Evolutionary conservation across 1,140 invertebrate species (phyloP).

Genomic region (Heliothis subflexa): DNA sequence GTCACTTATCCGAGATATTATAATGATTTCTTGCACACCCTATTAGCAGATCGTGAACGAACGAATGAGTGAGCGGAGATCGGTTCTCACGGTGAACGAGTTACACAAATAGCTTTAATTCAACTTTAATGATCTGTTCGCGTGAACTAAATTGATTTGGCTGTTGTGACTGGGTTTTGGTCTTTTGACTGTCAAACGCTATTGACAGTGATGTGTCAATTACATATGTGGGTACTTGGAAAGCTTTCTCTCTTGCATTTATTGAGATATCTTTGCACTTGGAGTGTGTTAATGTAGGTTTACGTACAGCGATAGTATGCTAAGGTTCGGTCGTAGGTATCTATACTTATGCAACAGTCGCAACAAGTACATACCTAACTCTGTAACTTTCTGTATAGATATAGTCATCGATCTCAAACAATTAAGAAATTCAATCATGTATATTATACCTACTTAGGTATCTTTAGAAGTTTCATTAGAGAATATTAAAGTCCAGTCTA

Average conservation of each 20-base stretch:
- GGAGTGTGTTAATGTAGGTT: too few relatives aligned
- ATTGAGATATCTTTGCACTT: too few relatives aligned
- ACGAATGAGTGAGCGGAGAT: constrained; percentile 62
- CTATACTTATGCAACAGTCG: too few relatives aligned
- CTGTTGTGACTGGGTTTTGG: constrained; percentile 65
- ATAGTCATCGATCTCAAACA: too few relatives aligned
- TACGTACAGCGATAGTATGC: too few relatives aligned
- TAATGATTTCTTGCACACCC: constrained; percentile 54
- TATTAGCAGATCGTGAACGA: constrained; percentile 66
- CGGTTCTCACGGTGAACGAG: constrained; percentile 75
- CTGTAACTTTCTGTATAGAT: too few relatives aligned
- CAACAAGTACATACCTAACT: too few relatives aligned
- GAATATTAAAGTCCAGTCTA: too few relatives aligned
- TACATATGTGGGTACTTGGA: constrained; percentile 1
- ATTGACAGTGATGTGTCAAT: constrained; percentile 31
- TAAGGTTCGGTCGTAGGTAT: too few relatives aligned
- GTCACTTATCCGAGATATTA: constrained; percentile 45
- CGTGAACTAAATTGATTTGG: constrained; percentile 84
- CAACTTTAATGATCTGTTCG: constrained; percentile 81
- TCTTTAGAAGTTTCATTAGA: too few relatives aligned
- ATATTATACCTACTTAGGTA: too few relatives aligned
- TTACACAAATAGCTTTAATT: constrained; percentile 76
- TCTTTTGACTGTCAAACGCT: constrained; percentile 51
- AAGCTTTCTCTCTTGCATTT: neutral
- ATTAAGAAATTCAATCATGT: too few relatives aligned